phyloP scores from a whole-genome alignment of 2,888 invertebrate species.

The Molorchus minor region DNA sequence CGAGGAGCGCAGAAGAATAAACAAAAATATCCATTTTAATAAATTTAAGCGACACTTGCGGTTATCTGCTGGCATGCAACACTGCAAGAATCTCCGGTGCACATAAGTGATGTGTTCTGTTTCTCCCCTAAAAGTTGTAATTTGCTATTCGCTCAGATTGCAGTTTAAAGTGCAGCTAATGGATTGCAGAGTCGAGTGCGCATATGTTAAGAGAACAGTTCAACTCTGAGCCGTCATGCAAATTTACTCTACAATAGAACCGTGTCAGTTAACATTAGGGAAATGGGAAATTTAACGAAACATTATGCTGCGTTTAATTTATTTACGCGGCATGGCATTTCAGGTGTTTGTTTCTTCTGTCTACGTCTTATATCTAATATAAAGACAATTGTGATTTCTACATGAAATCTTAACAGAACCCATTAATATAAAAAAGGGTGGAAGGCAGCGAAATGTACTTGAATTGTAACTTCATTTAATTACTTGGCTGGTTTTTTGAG shows the following conservation, averaged over 20 bases:
- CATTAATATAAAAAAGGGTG: too few species aligned
- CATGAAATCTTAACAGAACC: too few species aligned
- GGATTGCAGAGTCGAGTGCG: conserved; percentile 41
- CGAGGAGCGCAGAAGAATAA: not conserved
- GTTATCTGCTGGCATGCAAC: conserved; percentile 31
- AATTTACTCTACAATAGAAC: conserved; percentile 37
- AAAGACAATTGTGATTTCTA: too few species aligned
- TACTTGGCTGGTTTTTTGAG: too few species aligned
- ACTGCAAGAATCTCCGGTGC: conserved; percentile 31
- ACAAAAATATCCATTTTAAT: conserved; percentile 20
- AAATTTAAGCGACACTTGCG: conserved; percentile 18
- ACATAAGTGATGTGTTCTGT: conserved; percentile 25
- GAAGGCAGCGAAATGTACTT: too few species aligned
- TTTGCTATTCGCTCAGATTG: conserved; percentile 49
- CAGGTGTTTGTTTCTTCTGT: too few species aligned
- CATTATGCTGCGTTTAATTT: conserved; percentile 23
- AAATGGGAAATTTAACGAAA: conserved; percentile 27
- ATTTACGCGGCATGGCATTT: too few species aligned
- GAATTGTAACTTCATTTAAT: too few species aligned
- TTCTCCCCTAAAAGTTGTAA: conserved; percentile 44
- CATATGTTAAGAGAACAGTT: conserved; percentile 23
- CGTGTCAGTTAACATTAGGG: conserved; percentile 23
- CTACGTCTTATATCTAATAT: too few species aligned
- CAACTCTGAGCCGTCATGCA: conserved; percentile 38
- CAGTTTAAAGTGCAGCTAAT: conserved; percentile 52